Evolutionary conservation across 2,797 vertebrate species (phyloP).

Genomic region (Acestrorhynchus altus): DNA sequence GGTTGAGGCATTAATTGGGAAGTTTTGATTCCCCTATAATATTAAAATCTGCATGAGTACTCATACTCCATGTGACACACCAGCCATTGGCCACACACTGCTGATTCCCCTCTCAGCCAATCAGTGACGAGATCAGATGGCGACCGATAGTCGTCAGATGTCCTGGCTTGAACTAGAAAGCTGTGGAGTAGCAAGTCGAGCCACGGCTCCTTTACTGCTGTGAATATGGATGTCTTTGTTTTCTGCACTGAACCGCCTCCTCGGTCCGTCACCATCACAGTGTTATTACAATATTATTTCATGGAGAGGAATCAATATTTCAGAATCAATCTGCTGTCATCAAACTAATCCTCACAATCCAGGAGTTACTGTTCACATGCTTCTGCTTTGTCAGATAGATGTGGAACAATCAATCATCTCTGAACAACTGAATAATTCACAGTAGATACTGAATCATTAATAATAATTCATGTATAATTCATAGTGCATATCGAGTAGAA

Average conservation of each 20-base stretch:
- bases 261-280: not conserved
- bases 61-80: not conserved
- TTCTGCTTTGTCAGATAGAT: not conserved
- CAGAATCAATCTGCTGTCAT: not conserved
- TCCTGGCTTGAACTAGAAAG: not conserved
- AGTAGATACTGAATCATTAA: too few relatives aligned
- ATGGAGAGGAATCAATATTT: not conserved
- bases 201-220: not conserved
- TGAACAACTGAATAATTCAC: too few relatives aligned
- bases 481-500: too few relatives aligned
- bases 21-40: too few relatives aligned
- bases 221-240: not conserved
- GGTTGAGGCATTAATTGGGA: not conserved
- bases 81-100: not conserved
- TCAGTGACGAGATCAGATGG: conserved; percentile 1
- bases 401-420: too few relatives aligned
- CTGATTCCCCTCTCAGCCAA: not conserved
- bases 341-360: not conserved
- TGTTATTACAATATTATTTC: not conserved
- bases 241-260: not conserved
- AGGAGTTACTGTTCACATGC: not conserved
- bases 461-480: too few relatives aligned
- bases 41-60: not conserved
- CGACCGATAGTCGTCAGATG: not conserved
- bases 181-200: conserved; percentile 4